These are phyloP conservation scores for Trachymyrmex cornetzi DNA, from an alignment of 1,140 invertebrate genomes.

Conservation along the genomic window DNA sequence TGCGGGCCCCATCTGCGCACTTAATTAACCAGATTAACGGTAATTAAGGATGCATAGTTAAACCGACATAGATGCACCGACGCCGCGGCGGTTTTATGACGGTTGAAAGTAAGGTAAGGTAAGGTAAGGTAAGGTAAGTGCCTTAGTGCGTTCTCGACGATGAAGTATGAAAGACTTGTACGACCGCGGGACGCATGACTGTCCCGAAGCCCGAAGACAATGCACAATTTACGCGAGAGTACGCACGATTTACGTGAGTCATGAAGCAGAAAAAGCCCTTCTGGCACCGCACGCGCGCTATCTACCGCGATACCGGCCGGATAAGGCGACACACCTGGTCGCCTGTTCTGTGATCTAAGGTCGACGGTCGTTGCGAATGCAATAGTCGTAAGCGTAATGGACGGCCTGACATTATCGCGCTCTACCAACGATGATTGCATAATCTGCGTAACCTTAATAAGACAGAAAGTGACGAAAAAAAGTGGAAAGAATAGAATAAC, in stretches of 20 bases:
- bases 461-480: not conserved
- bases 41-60: slow-evolving; percentile 58
- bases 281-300: slow-evolving; percentile 72
- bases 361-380: slow-evolving; percentile 72
- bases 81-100: not conserved
- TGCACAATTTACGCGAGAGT: slow-evolving; percentile 59
- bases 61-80: not conserved
- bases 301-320: slow-evolving; percentile 79
- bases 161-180: slow-evolving; percentile 5
- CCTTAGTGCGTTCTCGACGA: not conserved
- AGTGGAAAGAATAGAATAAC: not conserved
- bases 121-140: not conserved
- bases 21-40: slow-evolving; percentile 49
- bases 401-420: slow-evolving; percentile 53
- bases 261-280: slow-evolving; percentile 74
- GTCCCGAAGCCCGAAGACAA: slow-evolving; percentile 39
- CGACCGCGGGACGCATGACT: not conserved
- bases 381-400: slow-evolving; percentile 72
- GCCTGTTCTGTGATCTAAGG: slow-evolving; percentile 75
- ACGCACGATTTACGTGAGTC: slow-evolving; percentile 72
- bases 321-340: slow-evolving; percentile 80
- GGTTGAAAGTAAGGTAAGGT: not conserved
- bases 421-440: slow-evolving; percentile 28
- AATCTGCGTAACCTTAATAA: slow-evolving; percentile 36
- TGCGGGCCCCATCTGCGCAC: not conserved